These are phyloP conservation scores for Cerastis leucographa DNA, from an alignment of 2,888 invertebrate genomes.

Conservation along the genomic window DNA sequence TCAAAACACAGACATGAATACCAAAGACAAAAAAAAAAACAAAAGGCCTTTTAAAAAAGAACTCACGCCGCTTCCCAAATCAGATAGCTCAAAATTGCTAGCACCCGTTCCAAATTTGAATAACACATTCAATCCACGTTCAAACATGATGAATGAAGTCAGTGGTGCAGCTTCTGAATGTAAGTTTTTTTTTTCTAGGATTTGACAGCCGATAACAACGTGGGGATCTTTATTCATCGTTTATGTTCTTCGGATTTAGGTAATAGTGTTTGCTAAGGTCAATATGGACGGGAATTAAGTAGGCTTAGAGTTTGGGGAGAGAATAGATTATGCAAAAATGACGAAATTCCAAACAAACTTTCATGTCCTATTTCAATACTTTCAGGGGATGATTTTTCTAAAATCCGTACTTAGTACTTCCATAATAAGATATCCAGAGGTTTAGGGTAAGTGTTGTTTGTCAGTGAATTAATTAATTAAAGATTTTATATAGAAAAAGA, in stretches of 20 bases:
- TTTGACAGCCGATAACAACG: conserved; percentile 64
- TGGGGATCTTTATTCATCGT: conserved; percentile 55
- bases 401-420: neutral
- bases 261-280: conserved; percentile 29
- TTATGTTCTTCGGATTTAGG: neutral
- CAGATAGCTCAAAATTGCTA: conserved; percentile 42
- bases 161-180: conserved; percentile 61
- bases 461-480: neutral
- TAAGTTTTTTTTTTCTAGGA: conserved; percentile 65
- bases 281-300: neutral
- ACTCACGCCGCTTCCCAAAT: conserved; percentile 36
- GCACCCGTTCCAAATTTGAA: conserved; percentile 61
- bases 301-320: neutral
- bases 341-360: neutral
- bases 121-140: conserved; percentile 69
- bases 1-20: neutral
- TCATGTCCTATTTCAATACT: neutral
- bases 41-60: neutral
- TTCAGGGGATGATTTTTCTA: neutral
- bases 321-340: neutral
- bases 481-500: too few relatives aligned
- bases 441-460: neutral
- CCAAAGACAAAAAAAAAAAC: neutral
- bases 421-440: neutral
- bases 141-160: conserved; percentile 72